These are phyloP conservation scores for Platynereis dumerilii DNA, from an alignment of 2,888 invertebrate species.

Conservation along the genomic window DNA sequence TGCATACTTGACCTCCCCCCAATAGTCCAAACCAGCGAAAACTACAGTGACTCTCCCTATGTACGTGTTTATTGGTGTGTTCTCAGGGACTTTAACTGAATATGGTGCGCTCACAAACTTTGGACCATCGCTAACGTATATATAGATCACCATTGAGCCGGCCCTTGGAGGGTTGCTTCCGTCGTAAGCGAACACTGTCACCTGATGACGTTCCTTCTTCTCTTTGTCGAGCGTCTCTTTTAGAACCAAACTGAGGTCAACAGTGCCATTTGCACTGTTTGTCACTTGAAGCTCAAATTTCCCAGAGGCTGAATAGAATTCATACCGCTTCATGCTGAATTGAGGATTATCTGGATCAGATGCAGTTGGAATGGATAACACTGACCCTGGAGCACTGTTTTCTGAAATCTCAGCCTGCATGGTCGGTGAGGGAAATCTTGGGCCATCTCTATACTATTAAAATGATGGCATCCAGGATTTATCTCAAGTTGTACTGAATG, in stretches of 20 bases:
- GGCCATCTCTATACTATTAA: no score
- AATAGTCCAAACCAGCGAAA: constrained; percentile 13
- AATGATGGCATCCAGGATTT: no score
- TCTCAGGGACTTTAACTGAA: constrained; percentile 12
- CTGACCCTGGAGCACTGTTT: constrained; percentile 8
- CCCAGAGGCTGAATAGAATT: constrained; percentile 7
- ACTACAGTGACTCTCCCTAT: constrained; percentile 14
- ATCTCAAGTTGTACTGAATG: no score
- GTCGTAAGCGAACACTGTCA: constrained; percentile 18
- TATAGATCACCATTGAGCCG: constrained; percentile 15
- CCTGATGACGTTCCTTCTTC: constrained; percentile 11
- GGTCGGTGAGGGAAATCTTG: constrained; percentile 76
- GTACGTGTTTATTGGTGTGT: constrained; percentile 11
- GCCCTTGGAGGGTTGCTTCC: constrained; percentile 9
- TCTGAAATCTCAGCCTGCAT: constrained; percentile 28
- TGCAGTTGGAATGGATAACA: constrained; percentile 23
- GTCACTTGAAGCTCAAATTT: constrained; percentile 10
- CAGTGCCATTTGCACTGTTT: constrained; percentile 5
- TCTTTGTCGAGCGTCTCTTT: constrained; percentile 14
- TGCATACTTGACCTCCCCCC: constrained; percentile 15
- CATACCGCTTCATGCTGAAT: constrained; percentile 9
- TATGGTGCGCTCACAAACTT: constrained; percentile 12
- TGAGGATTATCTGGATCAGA: constrained; percentile 23
- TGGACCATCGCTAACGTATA: constrained; percentile 18
- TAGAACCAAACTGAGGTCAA: constrained; percentile 14